Base-by-base conservation (phyloP, 1,140 invertebrate genomes). In the Octopus sinensis region DNA sequence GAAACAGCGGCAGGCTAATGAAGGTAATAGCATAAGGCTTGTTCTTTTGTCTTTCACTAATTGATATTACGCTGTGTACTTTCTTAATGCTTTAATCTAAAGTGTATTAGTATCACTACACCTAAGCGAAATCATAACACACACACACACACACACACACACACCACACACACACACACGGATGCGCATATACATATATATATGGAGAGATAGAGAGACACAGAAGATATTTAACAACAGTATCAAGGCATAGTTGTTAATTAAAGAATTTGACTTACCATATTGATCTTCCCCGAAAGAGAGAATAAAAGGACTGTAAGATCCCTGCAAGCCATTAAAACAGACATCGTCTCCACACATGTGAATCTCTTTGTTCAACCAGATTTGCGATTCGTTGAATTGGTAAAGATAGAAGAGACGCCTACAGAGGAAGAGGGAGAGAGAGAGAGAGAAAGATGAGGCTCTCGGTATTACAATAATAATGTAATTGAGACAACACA, bases 261-360 rank as follows among this genome's bases (percentile, higher is more conserved):
- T 17, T 7, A n/a, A 23, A 71, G 7, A 5, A 5, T 5, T 52
- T 53, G 4, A 71, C 84, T 79, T 84, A 90, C 89, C 89, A 43
- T 85, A 80, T 76, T 87, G 85, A 84, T 90, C 89, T 76, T 88
- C 86, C 2, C 88, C 89, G 82, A 90, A 89, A 17, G 89, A 90
- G 23, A 89, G 81, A 76, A 90, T 89, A 76, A 86, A 84, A 1
- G 83, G 83, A 5, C 80, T 78, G n/a, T 86, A 85, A 12, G 82
- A 54, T 10, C 82, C 82, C 12, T 78, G 79, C 23, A 90, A 82
- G 4, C 85, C 85, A 62, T 86, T 85, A 51, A 80, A 75, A 84
- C 89, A 90, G 53, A 84, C 76, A 56, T 86, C 85, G 0, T 80
- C n/a, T 5, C 84, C 85, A 83, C 89, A 90, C 80, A 88, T 85